Evolutionary conservation across 2,113 vertebrate genomes (phyloP).

Genomic region (Psilopsiagon aymara): DNA sequence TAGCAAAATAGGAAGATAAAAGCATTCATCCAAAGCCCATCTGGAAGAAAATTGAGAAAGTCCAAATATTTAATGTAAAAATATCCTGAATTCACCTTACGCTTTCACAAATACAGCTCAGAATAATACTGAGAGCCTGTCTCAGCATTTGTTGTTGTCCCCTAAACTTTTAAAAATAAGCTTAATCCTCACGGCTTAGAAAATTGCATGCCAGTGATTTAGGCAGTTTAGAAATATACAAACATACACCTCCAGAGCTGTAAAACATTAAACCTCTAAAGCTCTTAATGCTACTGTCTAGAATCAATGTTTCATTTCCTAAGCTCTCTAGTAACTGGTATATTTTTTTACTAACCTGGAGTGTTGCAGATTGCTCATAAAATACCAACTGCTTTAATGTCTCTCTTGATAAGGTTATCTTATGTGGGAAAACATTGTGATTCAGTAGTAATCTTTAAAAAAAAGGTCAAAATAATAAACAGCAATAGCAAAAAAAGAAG

Average conservation of each 20-base stretch:
- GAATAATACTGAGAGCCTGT: neutral
- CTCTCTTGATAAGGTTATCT: neutral
- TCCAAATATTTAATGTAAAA: neutral
- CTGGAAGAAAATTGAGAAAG: neutral
- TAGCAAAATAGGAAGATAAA: neutral
- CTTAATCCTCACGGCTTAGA: conserved; percentile 9
- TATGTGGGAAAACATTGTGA: neutral
- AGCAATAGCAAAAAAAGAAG: neutral
- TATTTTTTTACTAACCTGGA: conserved; percentile 2
- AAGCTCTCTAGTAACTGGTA: neutral
- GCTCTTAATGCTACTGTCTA: neutral
- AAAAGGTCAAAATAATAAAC: neutral
- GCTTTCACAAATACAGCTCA: neutral
- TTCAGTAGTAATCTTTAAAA: neutral
- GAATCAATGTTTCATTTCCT: conserved; percentile 16
- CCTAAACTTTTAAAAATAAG: conserved; percentile 1
- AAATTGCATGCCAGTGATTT: neutral
- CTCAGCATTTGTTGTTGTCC: neutral
- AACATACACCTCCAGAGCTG: neutral
- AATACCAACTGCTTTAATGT: neutral
- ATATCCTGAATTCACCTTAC: neutral
- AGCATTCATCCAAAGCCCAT: neutral
- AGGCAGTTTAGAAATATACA: conserved; percentile 22
- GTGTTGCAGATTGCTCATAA: neutral
- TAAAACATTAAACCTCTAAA: conserved; percentile 24